Conservation (phyloP, 1,140 invertebrate species). For the Oreohelix idahoensis region DNA sequence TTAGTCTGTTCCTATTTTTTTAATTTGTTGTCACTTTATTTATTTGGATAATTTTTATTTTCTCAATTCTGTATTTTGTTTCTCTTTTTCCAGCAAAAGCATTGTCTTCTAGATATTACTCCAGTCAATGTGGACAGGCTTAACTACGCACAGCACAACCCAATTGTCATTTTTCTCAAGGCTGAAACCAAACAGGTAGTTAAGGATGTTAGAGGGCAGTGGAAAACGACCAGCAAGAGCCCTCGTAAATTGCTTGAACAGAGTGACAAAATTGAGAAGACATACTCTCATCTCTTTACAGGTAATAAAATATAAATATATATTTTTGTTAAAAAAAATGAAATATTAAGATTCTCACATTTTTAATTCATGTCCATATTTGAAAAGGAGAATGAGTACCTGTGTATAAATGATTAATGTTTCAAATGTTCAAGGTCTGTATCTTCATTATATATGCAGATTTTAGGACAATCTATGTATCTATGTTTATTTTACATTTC, state of each 20-base stretch:
- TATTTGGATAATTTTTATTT: no score
- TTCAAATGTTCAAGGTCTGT: no score
- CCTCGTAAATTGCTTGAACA: conserved; percentile 97
- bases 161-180: conserved; percentile 96
- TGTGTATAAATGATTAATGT: no score
- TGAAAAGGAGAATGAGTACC: no score
- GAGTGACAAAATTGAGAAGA: conserved; percentile 93
- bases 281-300: conserved; percentile 96
- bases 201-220: conserved; percentile 90
- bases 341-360: no score
- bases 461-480: no score
- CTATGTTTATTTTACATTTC: no score
- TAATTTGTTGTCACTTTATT: no score
- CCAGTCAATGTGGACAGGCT: conserved; percentile 96
- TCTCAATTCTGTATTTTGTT: no score
- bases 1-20: not conserved
- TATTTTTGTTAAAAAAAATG: no score
- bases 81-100: conserved; percentile 81
- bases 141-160: conserved; percentile 98
- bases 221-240: conserved; percentile 80
- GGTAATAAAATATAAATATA: conserved; percentile 56
- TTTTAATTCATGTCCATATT: no score
- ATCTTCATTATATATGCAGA: no score
- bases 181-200: conserved; percentile 95
- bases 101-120: conserved; percentile 95